phyloP scores from a whole-genome alignment of 2,113 vertebrate species.

The Todiramphus saurophagus region DNA sequence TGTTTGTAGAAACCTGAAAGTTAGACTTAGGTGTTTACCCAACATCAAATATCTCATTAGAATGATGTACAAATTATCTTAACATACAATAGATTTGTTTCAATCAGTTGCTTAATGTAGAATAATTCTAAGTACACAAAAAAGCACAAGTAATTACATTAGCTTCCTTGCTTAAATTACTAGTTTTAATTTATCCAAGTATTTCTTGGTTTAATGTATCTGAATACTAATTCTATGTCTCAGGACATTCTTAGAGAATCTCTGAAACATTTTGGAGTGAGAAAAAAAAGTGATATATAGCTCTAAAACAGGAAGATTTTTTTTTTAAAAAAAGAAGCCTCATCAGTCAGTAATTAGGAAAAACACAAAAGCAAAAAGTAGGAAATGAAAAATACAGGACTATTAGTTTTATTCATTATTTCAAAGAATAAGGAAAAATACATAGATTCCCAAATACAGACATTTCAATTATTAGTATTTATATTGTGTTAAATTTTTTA shows the following conservation, averaged over 20 bases:
- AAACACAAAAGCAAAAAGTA: background rate
- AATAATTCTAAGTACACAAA: background rate
- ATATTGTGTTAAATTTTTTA: background rate
- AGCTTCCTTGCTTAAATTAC: background rate
- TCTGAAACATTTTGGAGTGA: background rate
- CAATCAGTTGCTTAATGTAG: background rate
- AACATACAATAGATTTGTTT: background rate
- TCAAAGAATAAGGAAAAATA: background rate
- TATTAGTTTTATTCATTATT: background rate
- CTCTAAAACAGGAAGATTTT: background rate
- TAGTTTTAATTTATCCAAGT: background rate
- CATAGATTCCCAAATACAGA: background rate
- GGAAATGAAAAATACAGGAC: background rate
- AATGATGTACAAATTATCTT: background rate
- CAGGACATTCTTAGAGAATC: background rate
- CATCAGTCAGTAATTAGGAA: background rate
- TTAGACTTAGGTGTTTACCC: background rate
- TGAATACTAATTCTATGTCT: background rate
- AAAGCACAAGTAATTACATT: background rate
- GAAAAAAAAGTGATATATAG: background rate
- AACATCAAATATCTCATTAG: background rate
- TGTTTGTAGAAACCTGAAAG: background rate
- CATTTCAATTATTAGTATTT: background rate
- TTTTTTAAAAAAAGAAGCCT: background rate
- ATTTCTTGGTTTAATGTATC: background rate